Evolutionary conservation across 2,888 invertebrate species (phyloP).

Genomic region (Drosophila rellima): DNA sequence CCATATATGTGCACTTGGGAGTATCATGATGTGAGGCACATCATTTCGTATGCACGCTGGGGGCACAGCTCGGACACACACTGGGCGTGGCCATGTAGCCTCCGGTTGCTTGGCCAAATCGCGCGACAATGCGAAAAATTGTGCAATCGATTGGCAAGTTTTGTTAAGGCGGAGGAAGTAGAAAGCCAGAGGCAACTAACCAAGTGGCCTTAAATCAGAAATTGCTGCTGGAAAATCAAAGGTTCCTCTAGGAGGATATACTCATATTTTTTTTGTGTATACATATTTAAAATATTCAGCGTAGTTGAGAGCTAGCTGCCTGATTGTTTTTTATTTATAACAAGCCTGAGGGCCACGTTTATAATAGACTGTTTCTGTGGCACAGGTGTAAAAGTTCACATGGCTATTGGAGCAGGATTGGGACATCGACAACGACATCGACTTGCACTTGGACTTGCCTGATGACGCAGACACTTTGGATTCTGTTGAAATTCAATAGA

Average conservation of each 20-base stretch:
- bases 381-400: conserved; percentile 74
- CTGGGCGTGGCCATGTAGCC: conserved; percentile 72
- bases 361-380: conserved; percentile 68
- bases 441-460: conserved; percentile 13
- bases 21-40: conserved; percentile 19
- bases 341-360: conserved; percentile 63
- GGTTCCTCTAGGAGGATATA: conserved; percentile 29
- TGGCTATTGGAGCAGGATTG: conserved; percentile 25
- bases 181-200: not conserved
- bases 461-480: conserved; percentile 17
- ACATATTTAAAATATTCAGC: conserved; percentile 20
- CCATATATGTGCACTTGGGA: not conserved
- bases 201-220: conserved; percentile 46
- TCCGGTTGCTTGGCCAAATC: conserved; percentile 68
- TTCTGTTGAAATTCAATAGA: conserved; percentile 76
- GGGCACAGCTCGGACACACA: conserved; percentile 71
- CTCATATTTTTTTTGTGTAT: conserved; percentile 10
- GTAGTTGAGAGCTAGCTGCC: conserved; percentile 24
- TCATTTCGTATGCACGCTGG: conserved; percentile 72
- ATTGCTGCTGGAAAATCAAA: conserved; percentile 44
- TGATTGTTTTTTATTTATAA: conserved; percentile 78
- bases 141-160: conserved; percentile 74
- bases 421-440: conserved; percentile 9
- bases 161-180: conserved; percentile 18
- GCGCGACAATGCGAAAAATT: conserved; percentile 84